Conservation (phyloP, 2,113 vertebrate genomes). For the Tychaedon coryphoeus region DNA sequence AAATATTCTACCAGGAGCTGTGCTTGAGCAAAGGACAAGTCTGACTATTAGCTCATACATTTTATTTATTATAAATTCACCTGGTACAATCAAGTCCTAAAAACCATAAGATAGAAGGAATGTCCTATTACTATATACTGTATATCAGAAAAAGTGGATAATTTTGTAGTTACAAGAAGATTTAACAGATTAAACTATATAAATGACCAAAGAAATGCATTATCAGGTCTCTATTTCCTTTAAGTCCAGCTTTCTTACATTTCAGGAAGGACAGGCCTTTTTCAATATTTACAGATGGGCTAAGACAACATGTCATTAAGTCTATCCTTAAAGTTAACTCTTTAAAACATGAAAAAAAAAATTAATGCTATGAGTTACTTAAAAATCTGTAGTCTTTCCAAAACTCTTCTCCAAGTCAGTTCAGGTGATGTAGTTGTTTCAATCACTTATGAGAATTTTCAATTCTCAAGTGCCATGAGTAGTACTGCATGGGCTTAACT, state of each 20-base stretch:
- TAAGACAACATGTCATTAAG: background rate
- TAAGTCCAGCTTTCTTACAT: background rate
- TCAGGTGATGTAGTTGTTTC: background rate
- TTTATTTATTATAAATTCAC: background rate
- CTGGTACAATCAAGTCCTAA: background rate
- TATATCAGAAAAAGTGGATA: background rate
- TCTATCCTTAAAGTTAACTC: background rate
- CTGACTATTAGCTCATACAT: background rate
- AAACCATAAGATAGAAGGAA: fast-evolving
- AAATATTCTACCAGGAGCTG: background rate
- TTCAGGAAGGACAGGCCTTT: background rate
- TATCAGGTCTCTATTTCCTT: background rate
- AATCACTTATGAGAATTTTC: conserved; percentile 18
- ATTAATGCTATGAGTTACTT: background rate
- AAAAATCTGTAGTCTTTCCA: background rate
- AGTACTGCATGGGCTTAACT: conserved; percentile 19
- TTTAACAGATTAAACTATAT: background rate
- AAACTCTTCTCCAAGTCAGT: conserved; percentile 3
- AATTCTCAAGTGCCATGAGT: background rate
- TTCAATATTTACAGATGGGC: conserved; percentile 35
- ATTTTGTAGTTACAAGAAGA: background rate
- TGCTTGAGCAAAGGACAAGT: background rate
- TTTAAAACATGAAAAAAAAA: background rate
- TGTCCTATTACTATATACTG: background rate
- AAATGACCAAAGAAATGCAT: background rate